Base-by-base conservation (phyloP, 2,113 vertebrate species). In the Hemibates koningsi region DNA sequence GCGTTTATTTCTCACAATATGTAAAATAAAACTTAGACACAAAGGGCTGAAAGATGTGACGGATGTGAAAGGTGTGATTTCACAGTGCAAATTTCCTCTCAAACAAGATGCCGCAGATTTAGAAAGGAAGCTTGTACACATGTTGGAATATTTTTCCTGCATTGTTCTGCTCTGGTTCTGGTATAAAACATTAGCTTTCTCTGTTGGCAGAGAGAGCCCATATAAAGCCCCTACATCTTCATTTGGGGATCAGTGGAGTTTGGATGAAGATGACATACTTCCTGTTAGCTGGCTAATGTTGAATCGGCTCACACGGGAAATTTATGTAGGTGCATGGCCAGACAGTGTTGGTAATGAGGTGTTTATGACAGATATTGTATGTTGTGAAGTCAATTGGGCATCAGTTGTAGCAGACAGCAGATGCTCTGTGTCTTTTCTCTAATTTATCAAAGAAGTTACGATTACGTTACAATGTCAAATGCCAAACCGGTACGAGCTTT, bases 321-420 rank as follows among this genome's bases (percentile, higher is more conserved):
- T 32, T 9, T 78, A 14, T 53, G 50, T 19, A 52, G 45, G 80
- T 16, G 50, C 5, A 50, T 17, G 11, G 81, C 85, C 86, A 91
- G 86, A 87, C 78, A 9, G 41, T 54, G 66, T 89, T 84, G 29
- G 89, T 90, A 93, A 93, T 90, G 83, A 85, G 86, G 56, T 88
- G 82, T 91, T 90, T 66, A 85, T 91, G 90, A 91, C 85, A 48
- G 63, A 88, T 92, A 78, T 86, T 91, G 57, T 91, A 63, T 86
- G 87, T 89, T 86, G 81, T 89, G 73, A 41, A 84, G 87, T 89
- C 82, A 90, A 43, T 66, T 88, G 88, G 86, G 87, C 80, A 80
- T 83, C 81, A 11, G 56, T 87, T 84, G 85, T 83, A 81, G 43
- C 41, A 53, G 57, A 76, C 82, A 88, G 73, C 85, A 90, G 82